Base-by-base conservation (phyloP, 1,140 invertebrate genomes). In the Cydia splendana region DNA sequence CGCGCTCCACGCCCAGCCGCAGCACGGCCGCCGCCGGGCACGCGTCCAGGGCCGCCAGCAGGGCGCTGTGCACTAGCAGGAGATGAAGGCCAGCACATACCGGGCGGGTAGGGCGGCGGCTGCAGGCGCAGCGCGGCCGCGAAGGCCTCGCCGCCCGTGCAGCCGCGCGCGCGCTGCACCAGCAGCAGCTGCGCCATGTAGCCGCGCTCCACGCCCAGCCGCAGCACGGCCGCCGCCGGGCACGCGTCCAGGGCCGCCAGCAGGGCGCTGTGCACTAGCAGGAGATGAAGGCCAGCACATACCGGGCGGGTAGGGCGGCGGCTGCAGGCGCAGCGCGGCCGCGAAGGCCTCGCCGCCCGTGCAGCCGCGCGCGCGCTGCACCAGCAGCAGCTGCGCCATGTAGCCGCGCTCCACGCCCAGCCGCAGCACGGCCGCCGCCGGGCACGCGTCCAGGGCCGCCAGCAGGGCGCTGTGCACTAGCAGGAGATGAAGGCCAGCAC, bases 181-280 rank as follows among this genome's bases (percentile, higher is more conserved):
- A 97, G 96, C 53, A 99, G 96, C 45, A 99, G 91, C 87, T 98
- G 97, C 6, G 97, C 96, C 96, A 99, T 98, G 90, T 99, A 99
- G 0, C 95, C 95, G 87, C 98, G 97, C 90, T 99, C 98, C 24
- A 98, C 90, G 76, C 87, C 88, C 82, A 93, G 86, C 28, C 87
- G 87, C 71, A 84, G 84, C 80, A 95, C 94, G n/a, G 90, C 90
- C 77, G 89, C 91, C 78, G 88, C 86, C 7, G 92, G 88, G 71
- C 91, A 92, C 78, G 87, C 85, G 85, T 93, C 93, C 79, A 93
- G 79, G 38, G 92, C 90, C 10, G 76, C 76, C 76, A 94, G 81
- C 62, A 94, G 76, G 13, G 91, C 91, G 45, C 92, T 94, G 81
- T 0, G 13, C n/a, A 24, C 24, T 0, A 24, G 24, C 24, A 24